A percentile compares a stretch with the other conserved stretches of the same genome.
Evolutionary conservation across 2,888 invertebrate genomes (phyloP).

Genomic region (Cephus spinipes): DNA sequence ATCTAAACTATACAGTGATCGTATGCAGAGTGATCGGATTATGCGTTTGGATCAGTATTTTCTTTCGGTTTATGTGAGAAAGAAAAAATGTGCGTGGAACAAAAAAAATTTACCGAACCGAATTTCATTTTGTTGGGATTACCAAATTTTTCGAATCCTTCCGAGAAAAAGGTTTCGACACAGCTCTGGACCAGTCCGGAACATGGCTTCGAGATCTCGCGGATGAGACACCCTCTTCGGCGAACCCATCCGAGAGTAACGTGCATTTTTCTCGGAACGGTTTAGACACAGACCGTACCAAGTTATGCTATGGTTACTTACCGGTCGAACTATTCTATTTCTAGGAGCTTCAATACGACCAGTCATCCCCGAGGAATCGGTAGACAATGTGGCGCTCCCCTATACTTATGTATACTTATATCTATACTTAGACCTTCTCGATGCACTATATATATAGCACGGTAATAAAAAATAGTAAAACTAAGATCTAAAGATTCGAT

Average conservation of each 20-base stretch:
- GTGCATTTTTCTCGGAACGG: constrained; percentile 48
- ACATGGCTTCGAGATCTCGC: neutral
- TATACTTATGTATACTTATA: neutral
- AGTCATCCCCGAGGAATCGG: constrained; percentile 63
- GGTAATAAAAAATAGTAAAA: neutral
- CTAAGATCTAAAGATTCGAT: neutral
- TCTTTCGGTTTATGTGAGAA: rapidly evolving
- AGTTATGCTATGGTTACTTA: constrained; percentile 56
- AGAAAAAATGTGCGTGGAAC: neutral
- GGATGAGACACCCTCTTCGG: neutral
- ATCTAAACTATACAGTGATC: neutral
- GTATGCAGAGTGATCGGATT: neutral
- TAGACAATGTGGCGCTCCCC: constrained; percentile 61
- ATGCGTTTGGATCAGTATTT: neutral
- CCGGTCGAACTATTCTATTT: constrained; percentile 20
- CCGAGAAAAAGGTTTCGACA: neutral
- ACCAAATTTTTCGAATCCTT: neutral
- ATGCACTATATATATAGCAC: neutral
- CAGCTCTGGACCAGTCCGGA: neutral
- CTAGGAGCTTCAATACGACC: constrained; percentile 33
- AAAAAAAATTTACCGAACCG: neutral
- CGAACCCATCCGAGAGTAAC: neutral
- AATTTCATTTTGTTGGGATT: neutral
- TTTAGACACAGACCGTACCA: constrained; percentile 52
- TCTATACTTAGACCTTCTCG: neutral